Evolutionary conservation across 2,797 vertebrate species (phyloP).

Genomic region (Anniella stebbinsi): DNA sequence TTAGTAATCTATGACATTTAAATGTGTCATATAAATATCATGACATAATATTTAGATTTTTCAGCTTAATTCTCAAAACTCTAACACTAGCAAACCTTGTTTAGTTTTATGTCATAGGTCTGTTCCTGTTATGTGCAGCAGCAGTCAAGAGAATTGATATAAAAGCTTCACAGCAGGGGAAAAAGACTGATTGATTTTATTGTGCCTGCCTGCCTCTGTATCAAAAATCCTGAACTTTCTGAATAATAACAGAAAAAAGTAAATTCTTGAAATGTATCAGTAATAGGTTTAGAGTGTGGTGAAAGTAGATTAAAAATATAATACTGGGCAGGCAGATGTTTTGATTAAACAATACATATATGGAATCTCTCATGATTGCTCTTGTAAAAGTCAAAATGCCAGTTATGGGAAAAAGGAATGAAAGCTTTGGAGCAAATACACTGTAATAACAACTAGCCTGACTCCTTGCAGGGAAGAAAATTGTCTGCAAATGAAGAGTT

Average conservation of each 20-base stretch:
- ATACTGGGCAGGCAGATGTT: constrained; percentile 12
- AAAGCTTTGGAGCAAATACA: neutral
- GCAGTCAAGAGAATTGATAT: constrained; percentile 27
- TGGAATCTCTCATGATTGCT: neutral
- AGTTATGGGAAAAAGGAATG: neutral
- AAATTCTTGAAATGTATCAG: constrained; percentile 32
- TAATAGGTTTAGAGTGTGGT: neutral
- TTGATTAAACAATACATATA: constrained; percentile 9
- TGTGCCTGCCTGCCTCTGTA: constrained; percentile 31
- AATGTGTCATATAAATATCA: neutral
- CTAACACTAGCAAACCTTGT: constrained; percentile 13
- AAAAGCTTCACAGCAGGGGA: constrained; percentile 29
- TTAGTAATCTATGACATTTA: neutral
- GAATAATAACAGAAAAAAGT: constrained; percentile 34
- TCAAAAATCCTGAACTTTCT: constrained; percentile 34
- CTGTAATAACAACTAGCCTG: neutral
- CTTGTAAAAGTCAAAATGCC: neutral
- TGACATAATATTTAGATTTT: constrained; percentile 39
- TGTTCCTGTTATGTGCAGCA: neutral
- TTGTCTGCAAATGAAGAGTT: neutral
- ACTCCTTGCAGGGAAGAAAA: neutral
- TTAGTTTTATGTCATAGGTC: neutral
- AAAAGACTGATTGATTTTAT: constrained; percentile 33
- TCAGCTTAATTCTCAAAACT: constrained; percentile 25
- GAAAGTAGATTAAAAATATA: neutral